Evolutionary conservation across 1,140 invertebrate genomes (phyloP), one percentile per base, ranked within the genome.

Genomic region (Tribolium castaneum): DNA sequence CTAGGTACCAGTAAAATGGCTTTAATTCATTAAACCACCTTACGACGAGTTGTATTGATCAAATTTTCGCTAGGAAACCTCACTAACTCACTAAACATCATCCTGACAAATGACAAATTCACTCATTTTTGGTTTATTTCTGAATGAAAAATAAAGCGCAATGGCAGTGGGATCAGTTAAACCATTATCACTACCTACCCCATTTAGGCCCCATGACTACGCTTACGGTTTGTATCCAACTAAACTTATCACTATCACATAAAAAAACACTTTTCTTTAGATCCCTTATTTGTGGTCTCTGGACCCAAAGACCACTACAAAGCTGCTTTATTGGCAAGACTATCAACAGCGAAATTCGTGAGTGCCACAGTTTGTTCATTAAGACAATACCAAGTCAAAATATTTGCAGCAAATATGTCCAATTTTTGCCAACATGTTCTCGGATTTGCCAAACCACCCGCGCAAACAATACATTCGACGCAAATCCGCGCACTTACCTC

Each of bases 391-490:
- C 16, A 19, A 19, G 16, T 59, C 35, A 77, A 34, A 72, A 66
- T 66, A 71, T 80, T 87, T 86, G 2, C 80, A 90, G 90, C 84
- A 85, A 54, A 83, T 90, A 56, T 88, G 88, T 72, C 89, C 90
- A 5, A 87, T 90, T 3, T 91, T 89, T 84, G 83, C 86, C 13
- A 87, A 87, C 0, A 90, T 91, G 90, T 91, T 91, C 78, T 89
- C 89, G 1, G 90, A 90, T 49, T 35, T 89, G 1, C 83, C 84
- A 52, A 85, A 81, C 50, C 80, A 85, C 70, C 84, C 84, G 1
- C 77, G 82, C 22, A 76, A 83, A 9, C 82, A 85, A 74, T 50
- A 84, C 13, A 78, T 84, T 0, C 72, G 81, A 34, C 66, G 81
- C 79, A 62, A 78, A 76, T 49, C 56, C 78, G 35, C 73, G 45